These are phyloP conservation scores for Pseudomyrmex dendroicus DNA, from an alignment of 1,140 invertebrate genomes.

Conservation along the genomic window DNA sequence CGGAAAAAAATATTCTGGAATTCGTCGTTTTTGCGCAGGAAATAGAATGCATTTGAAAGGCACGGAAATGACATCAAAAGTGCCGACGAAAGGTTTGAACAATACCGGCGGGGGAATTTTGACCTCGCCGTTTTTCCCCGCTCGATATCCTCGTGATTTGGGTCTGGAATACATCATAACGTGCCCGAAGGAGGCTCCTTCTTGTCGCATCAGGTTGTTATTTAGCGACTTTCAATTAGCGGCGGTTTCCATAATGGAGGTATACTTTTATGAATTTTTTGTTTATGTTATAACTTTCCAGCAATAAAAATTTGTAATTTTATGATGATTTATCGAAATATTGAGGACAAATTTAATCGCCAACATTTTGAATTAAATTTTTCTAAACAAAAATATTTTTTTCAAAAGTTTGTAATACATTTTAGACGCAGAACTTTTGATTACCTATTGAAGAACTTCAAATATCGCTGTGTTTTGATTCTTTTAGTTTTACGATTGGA, in stretches of 20 bases:
- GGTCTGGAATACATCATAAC: constrained; percentile 89
- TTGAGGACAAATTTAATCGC: too few relatives aligned
- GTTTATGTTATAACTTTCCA: neutral
- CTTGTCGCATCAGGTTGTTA: constrained; percentile 88
- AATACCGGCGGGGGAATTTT: constrained; percentile 83
- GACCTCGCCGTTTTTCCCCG: constrained; percentile 90
- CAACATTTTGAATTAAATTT: too few relatives aligned
- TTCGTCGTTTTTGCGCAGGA: constrained; percentile 82
- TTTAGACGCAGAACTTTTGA: neutral
- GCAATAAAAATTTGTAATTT: neutral
- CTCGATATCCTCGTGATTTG: constrained; percentile 89
- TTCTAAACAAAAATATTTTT: too few relatives aligned
- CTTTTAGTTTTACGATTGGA: constrained; percentile 89
- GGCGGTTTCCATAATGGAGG: constrained; percentile 89
- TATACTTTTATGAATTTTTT: constrained; percentile 66
- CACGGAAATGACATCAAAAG: constrained; percentile 78
- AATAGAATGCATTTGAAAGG: constrained; percentile 88
- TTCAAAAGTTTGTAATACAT: neutral
- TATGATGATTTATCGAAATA: neutral
- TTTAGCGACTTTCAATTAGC: constrained; percentile 91
- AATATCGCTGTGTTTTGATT: neutral
- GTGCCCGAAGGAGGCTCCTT: constrained; percentile 84
- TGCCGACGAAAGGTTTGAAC: constrained; percentile 78
- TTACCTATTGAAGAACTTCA: neutral
- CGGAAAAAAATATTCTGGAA: constrained; percentile 17